Conservation (phyloP, 2,888 invertebrate species). For the Myopa tessellatipennis region DNA sequence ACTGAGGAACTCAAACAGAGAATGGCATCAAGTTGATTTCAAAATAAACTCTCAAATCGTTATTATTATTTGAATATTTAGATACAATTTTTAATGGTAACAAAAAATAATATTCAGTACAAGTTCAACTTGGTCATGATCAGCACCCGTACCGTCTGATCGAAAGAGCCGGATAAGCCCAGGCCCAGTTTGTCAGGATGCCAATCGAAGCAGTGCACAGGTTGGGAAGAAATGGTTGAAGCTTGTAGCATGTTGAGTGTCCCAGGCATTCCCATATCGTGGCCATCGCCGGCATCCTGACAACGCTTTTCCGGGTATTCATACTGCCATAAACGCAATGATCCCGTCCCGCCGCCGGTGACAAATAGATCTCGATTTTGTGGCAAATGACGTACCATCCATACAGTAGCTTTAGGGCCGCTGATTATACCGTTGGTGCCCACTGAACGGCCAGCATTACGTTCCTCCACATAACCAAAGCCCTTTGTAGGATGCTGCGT, state of each 20-base stretch:
- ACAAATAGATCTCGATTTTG: slow-evolving; percentile 94
- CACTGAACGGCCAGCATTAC: slow-evolving; percentile 66
- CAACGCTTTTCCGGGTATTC: slow-evolving; percentile 84
- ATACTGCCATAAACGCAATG: slow-evolving; percentile 96
- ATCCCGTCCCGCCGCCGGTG: slow-evolving; percentile 90
- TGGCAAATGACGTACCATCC: slow-evolving; percentile 89
- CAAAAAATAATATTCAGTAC: background rate
- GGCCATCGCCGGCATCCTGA: slow-evolving; percentile 78
- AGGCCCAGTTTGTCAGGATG: slow-evolving; percentile 89
- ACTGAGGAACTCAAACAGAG: slow-evolving; percentile 54
- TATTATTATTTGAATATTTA: background rate
- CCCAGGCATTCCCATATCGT: slow-evolving; percentile 81
- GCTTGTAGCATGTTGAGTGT: slow-evolving; percentile 82
- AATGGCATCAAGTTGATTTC: slow-evolving; percentile 49
- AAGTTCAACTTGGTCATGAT: slow-evolving; percentile 88
- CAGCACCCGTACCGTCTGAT: slow-evolving; percentile 87
- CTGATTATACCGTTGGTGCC: slow-evolving; percentile 67
- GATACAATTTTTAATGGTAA: background rate
- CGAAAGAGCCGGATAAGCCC: slow-evolving; percentile 89
- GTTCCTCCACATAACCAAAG: slow-evolving; percentile 75
- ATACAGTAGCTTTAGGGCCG: slow-evolving; percentile 86
- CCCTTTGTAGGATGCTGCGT: slow-evolving; percentile 90
- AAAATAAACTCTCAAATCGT: background rate
- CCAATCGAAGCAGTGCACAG: slow-evolving; percentile 92
- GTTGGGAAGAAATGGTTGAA: slow-evolving; percentile 84